phyloP scores from a whole-genome alignment of 2,888 invertebrate genomes.

The Epistrophe grossulariae region DNA sequence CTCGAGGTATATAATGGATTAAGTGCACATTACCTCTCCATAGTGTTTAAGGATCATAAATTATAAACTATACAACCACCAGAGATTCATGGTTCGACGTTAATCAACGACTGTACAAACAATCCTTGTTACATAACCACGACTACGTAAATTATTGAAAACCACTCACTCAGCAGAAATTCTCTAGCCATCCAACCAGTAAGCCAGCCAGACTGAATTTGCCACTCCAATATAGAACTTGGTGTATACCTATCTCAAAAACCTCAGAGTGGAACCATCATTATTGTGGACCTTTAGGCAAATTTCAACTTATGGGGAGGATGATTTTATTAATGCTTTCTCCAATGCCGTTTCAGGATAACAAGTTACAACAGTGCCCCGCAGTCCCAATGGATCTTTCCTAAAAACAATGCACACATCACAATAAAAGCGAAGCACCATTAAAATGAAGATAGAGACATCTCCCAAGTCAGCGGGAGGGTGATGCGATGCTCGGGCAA shows the following conservation, averaged over 20 bases:
- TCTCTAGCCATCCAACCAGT: not conserved
- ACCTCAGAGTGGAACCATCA: conserved; percentile 52
- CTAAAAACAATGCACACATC: conserved; percentile 6
- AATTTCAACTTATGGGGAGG: conserved; percentile 9
- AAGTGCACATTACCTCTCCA: conserved; percentile 74
- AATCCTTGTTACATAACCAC: conserved; percentile 57
- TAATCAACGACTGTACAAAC: conserved; percentile 75
- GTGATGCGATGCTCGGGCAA: conserved; percentile 22
- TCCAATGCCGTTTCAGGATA: conserved; percentile 48
- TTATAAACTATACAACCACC: conserved; percentile 60
- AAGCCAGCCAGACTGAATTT: conserved; percentile 35
- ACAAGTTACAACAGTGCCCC: conserved; percentile 41
- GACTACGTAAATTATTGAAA: conserved; percentile 73
- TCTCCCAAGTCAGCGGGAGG: conserved; percentile 53
- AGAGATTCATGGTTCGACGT: conserved; percentile 61
- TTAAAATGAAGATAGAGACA: conserved; percentile 65
- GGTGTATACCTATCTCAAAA: conserved; percentile 7
- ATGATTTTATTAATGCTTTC: conserved; percentile 64
- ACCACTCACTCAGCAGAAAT: conserved; percentile 74
- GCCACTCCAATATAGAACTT: conserved; percentile 7
- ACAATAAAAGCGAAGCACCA: conserved; percentile 59
- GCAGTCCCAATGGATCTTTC: not conserved
- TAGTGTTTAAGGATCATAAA: conserved; percentile 75
- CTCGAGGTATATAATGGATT: conserved; percentile 66
- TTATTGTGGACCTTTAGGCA: conserved; percentile 20